Conservation (phyloP, 2,888 invertebrate genomes). For the Beris morrisii region DNA sequence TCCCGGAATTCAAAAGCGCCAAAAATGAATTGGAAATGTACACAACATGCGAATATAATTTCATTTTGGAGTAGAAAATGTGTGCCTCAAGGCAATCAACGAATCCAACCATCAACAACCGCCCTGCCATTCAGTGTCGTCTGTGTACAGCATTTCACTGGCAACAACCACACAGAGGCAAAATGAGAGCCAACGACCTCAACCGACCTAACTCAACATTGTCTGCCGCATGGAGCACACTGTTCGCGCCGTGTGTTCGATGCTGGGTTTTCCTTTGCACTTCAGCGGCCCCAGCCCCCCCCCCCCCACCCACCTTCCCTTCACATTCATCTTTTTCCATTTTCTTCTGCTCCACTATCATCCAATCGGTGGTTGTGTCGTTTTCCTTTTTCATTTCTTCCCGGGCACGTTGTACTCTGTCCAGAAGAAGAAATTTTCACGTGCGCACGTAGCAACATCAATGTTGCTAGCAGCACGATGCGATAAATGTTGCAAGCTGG, state of each 20-base stretch:
- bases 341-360: conserved; percentile 1
- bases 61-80: neutral
- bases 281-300: neutral
- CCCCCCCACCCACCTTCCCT: neutral
- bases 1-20: no score
- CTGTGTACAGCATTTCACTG: conserved; percentile 14
- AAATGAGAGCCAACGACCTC: conserved; percentile 40
- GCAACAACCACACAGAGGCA: conserved; percentile 31
- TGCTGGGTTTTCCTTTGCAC: neutral
- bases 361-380: conserved; percentile 23
- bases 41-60: neutral
- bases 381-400: conserved; percentile 28
- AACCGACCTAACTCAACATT: conserved; percentile 42
- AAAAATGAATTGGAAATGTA: no score
- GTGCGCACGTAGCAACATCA: conserved; percentile 3
- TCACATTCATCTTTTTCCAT: neutral
- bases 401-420: neutral
- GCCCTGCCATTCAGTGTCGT: neutral
- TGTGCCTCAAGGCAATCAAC: neutral
- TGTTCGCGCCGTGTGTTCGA: conserved; percentile 7
- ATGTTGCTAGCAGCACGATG: conserved; percentile 8
- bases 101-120: neutral
- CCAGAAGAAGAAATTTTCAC: conserved; percentile 2
- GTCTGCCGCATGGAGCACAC: conserved; percentile 24
- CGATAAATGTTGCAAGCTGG: conserved; percentile 4